phyloP scores from a whole-genome alignment of 2,888 invertebrate genomes.

The Gymnoscelis rufifasciata region DNA sequence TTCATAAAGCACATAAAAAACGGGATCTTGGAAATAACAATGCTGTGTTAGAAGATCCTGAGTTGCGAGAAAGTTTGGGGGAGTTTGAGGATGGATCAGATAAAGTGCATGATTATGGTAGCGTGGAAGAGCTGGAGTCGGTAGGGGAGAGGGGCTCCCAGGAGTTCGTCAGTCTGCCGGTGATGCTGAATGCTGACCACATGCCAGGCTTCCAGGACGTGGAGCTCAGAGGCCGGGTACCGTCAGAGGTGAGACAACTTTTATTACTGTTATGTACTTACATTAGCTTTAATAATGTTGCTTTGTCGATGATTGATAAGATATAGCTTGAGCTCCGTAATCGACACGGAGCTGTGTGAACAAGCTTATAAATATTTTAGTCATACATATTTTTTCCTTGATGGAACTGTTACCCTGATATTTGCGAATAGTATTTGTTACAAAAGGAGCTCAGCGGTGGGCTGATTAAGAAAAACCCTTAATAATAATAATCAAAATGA shows the following conservation, averaged over 20 bases:
- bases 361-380: no score
- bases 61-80: constrained; percentile 49
- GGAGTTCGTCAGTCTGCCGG: constrained; percentile 72
- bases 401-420: no score
- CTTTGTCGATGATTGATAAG: no score
- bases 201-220: constrained; percentile 74
- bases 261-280: background rate
- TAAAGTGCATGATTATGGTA: constrained; percentile 58
- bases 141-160: constrained; percentile 67
- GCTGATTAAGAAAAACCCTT: no score
- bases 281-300: no score
- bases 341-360: no score
- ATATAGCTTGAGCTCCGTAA: no score
- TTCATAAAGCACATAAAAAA: constrained; percentile 70
- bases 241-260: constrained; percentile 60
- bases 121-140: constrained; percentile 68
- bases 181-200: constrained; percentile 68
- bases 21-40: constrained; percentile 71
- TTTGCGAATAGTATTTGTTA: no score
- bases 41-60: constrained; percentile 73
- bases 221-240: constrained; percentile 63
- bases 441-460: no score
- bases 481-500: no score
- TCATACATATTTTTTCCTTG: no score
- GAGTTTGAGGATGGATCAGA: constrained; percentile 62